Conservation (phyloP, 2,797 vertebrate species). For the Melanotaenia boesemani region DNA sequence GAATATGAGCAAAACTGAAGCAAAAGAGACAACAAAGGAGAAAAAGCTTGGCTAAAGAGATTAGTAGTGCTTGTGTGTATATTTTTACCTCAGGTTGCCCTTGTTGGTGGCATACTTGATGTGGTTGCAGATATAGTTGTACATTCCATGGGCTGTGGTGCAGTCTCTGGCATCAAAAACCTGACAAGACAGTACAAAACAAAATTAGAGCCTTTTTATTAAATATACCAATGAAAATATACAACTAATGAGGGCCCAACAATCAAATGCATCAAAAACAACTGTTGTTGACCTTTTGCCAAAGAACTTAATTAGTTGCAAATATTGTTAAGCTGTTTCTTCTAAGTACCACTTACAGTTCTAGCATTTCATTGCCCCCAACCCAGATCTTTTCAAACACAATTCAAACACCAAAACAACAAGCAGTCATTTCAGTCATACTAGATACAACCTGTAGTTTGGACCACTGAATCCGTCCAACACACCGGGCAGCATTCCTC, state of each 20-base stretch:
- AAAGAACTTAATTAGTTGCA: too few relatives aligned
- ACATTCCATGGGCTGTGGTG: conserved; percentile 97
- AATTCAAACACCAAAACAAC: background rate
- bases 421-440: background rate
- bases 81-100: conserved; percentile 93
- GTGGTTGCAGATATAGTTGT: conserved; percentile 99
- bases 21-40: conserved; percentile 6
- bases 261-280: too few relatives aligned
- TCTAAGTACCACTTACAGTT: too few relatives aligned
- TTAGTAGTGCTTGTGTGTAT: conserved; percentile 7
- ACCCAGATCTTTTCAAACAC: background rate
- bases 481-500: conserved; percentile 95
- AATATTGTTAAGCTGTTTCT: too few relatives aligned
- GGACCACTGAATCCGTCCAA: conserved; percentile 99
- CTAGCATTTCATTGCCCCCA: too few relatives aligned
- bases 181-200: conserved; percentile 69
- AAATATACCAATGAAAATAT: too few relatives aligned
- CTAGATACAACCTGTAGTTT: conserved; percentile 90
- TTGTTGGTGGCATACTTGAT: conserved; percentile 99
- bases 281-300: too few relatives aligned
- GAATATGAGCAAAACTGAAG: conserved; percentile 17
- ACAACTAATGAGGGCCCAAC: too few relatives aligned
- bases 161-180: conserved; percentile 98
- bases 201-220: background rate
- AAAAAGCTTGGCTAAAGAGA: background rate